These are phyloP conservation scores for Drosophila watanabei DNA, from an alignment of 1,140 invertebrate species.

Conservation along the genomic window DNA sequence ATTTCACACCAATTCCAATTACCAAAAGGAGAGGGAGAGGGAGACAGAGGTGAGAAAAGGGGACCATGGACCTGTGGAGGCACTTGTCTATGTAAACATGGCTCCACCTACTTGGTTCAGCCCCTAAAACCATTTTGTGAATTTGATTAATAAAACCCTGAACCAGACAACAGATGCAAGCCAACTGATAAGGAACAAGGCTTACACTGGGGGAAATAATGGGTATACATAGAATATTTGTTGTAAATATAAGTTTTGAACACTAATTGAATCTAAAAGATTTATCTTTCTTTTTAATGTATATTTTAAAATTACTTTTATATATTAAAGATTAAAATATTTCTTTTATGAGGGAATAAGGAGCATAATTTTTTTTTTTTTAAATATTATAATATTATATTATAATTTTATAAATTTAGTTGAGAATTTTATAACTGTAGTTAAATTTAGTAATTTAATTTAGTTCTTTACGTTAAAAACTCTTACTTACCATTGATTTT, in stretches of 20 bases:
- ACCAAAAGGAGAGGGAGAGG: not conserved
- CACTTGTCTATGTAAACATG: slow-evolving; percentile 81
- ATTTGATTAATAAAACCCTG: slow-evolving; percentile 85
- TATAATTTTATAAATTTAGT: no score
- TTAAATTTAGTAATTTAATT: no score
- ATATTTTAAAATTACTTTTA: not conserved
- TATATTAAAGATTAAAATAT: no score
- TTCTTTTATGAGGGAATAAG: no score
- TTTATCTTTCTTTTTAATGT: not conserved
- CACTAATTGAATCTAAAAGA: not conserved
- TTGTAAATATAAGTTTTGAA: no score
- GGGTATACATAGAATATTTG: no score
- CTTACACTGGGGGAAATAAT: slow-evolving; percentile 13
- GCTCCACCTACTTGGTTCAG: slow-evolving; percentile 77
- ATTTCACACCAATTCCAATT: slow-evolving; percentile 84
- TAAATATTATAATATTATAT: no score
- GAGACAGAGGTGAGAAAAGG: slow-evolving; percentile 24
- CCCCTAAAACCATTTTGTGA: slow-evolving; percentile 83
- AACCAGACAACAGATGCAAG: slow-evolving; percentile 73
- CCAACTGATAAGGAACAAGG: slow-evolving; percentile 64
- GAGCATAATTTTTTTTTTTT: no score
- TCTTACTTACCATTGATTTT: no score
- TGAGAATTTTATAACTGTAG: no score
- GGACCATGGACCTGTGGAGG: slow-evolving; percentile 32
- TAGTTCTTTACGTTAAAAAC: no score